Evolutionary conservation across 2,888 invertebrate genomes (phyloP).

Genomic region (Falcaria lacertinaria): DNA sequence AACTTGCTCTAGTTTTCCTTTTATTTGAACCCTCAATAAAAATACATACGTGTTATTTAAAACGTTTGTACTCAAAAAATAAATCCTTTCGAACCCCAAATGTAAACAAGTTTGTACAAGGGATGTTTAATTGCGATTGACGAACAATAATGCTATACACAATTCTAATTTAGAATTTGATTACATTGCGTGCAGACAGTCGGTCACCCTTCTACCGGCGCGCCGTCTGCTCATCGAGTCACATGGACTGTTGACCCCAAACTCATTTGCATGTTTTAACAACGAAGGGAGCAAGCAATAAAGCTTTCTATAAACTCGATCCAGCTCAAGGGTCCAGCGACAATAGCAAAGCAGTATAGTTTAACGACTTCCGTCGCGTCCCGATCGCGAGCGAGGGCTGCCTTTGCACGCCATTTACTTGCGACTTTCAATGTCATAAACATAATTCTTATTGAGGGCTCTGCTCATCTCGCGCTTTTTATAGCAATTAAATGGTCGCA

Average conservation of each 20-base stretch:
- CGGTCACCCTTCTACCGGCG: constrained; percentile 19
- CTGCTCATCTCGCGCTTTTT: constrained; percentile 25
- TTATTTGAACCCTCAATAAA: constrained; percentile 5
- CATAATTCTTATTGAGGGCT: constrained; percentile 16
- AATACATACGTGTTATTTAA: constrained; percentile 15
- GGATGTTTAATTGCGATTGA: constrained; percentile 37
- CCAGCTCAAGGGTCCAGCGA: constrained; percentile 29
- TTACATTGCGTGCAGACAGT: constrained; percentile 31
- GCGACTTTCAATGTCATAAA: constrained; percentile 13
- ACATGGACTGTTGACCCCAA: constrained; percentile 31
- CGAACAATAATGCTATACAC: constrained; percentile 40
- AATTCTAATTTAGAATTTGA: constrained; percentile 51
- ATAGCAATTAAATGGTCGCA: constrained; percentile 48
- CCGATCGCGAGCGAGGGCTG: constrained; percentile 16
- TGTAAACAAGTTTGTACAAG: constrained; percentile 36
- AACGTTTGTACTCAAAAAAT: constrained; percentile 21
- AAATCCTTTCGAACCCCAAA: constrained; percentile 29
- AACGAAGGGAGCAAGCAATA: constrained; percentile 36
- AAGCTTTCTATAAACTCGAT: constrained; percentile 50
- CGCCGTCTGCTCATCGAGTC: constrained; percentile 18
- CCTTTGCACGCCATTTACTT: constrained; percentile 22
- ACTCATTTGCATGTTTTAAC: constrained; percentile 31
- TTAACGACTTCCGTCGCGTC: constrained; percentile 50
- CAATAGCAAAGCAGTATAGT: constrained; percentile 35
- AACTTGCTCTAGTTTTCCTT: constrained; percentile 1